Percentiles rank a stretch among this genome's conserved stretches.
Conservation (phyloP, 2,797 vertebrate species). For the Scolopax bukidnonensis region DNA sequence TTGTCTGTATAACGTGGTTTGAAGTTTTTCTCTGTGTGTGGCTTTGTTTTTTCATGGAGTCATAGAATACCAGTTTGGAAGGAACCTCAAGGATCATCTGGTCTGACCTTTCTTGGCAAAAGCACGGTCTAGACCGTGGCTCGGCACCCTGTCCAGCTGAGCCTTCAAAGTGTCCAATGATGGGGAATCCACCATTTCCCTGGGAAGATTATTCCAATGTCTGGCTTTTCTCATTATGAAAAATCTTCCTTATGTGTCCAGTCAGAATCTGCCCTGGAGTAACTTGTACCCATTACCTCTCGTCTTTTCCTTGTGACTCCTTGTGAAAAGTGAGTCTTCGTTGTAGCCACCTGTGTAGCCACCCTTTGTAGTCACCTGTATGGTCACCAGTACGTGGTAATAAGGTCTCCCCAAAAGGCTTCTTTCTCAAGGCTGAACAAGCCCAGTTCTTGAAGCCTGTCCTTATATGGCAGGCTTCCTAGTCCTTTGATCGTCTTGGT, state of each 20-base stretch:
- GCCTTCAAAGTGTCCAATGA: background rate
- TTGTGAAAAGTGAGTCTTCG: background rate
- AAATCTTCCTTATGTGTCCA: background rate
- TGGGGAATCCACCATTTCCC: background rate
- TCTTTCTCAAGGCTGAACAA: background rate
- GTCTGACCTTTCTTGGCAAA: background rate
- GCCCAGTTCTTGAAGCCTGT: background rate
- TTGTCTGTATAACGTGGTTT: conserved; percentile 48
- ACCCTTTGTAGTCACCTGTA: background rate
- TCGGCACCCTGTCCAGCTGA: background rate
- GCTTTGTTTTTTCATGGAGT: background rate
- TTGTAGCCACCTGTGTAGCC: background rate
- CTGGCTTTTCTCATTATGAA: background rate
- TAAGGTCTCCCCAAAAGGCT: background rate
- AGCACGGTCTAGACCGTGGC: background rate
- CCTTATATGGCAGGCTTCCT: background rate
- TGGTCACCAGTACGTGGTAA: background rate
- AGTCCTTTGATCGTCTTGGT: background rate
- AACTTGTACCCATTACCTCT: background rate
- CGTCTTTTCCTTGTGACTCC: background rate
- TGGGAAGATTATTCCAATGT: background rate
- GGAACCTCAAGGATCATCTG: background rate
- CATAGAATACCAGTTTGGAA: background rate
- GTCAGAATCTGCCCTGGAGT: background rate
- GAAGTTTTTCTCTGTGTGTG: background rate